Conservation (phyloP, 2,797 vertebrate genomes). For the Pangasius djambal region DNA sequence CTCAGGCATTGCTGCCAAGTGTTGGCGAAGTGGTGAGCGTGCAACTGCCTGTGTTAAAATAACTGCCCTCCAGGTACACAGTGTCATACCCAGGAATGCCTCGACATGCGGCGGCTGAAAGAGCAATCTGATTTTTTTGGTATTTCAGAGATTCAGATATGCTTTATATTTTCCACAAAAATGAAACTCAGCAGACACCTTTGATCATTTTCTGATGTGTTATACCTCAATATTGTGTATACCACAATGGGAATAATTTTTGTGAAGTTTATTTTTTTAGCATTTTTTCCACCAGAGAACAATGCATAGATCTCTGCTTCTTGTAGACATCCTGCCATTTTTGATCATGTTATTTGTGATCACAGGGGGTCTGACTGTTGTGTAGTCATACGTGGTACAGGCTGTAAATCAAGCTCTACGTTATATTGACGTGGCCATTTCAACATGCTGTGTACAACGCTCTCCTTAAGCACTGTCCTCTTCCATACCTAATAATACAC, state of each 20-base stretch:
- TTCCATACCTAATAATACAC: not conserved
- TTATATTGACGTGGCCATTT: not conserved
- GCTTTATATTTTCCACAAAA: conserved; percentile 6
- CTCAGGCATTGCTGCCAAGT: not conserved
- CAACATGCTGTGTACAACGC: not conserved
- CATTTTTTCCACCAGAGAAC: not conserved
- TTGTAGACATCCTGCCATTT: not conserved
- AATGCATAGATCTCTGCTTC: not conserved
- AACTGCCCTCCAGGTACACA: conserved; percentile 42
- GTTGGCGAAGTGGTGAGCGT: conserved; percentile 20
- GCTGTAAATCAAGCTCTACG: not conserved
- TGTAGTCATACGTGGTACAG: not conserved
- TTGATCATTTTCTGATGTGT: not conserved
- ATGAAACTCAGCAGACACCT: not conserved
- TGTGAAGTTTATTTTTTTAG: too few relatives aligned
- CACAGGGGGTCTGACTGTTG: not conserved
- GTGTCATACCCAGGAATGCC: conserved; percentile 37
- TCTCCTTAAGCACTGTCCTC: not conserved
- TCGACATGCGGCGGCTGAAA: conserved; percentile 34
- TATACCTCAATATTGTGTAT: not conserved
- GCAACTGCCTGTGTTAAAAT: conserved; percentile 46
- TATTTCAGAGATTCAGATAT: not conserved
- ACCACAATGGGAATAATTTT: not conserved
- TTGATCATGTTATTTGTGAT: not conserved
- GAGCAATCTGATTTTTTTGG: conserved; percentile 1